Base-by-base conservation (phyloP, 2,888 invertebrate genomes). In the Agrypnus murinus region DNA sequence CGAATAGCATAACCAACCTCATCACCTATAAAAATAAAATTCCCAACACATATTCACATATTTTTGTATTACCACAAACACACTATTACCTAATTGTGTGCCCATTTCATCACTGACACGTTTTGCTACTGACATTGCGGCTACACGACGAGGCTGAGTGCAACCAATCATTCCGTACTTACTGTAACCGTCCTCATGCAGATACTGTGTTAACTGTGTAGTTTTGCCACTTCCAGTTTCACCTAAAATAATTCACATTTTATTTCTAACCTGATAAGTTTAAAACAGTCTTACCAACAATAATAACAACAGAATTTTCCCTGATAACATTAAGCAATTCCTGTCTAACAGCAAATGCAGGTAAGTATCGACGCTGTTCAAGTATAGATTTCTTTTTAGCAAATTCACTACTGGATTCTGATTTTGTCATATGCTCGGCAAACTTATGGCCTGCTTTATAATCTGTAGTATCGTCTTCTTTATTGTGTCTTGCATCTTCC, bases 101-200 rank as follows among this genome's bases (percentile, higher is more conserved):
- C 91, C 90, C 97, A 99, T 98, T 88, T 99, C 99, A 84, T 99
- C 99, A 1, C 98, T 95, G 9, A 99, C 99, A 79, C 99, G 91
- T 86, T 99, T 99, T 0, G 99, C 99, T 0, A 99, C 99, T 0
- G 98, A 97, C 99, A 99, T 99, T 73, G 99, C 99, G 48, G 99
- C 99, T 0, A 99, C 98, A 88, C 97, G 89, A 73, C 99, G 87
- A 0, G 99, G 99, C 85, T 99, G 99, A 0, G 99, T 99, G 85
- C 99, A 99, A 0, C 99, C 99, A 77, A 99, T 95, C 91, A 95
- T 94, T 25, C 98, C 98, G 79, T 92, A 91, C 75, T 91, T 91
- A 79, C 96, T 97, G 87, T 95, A 96, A 0, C 99, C 99, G 79
- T 98, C 98, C 85, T 99, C 99, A 84, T 98, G 96, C 0, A 99